phyloP scores from a whole-genome alignment of 2,888 invertebrate species.

The Phlogophora meticulosa region DNA sequence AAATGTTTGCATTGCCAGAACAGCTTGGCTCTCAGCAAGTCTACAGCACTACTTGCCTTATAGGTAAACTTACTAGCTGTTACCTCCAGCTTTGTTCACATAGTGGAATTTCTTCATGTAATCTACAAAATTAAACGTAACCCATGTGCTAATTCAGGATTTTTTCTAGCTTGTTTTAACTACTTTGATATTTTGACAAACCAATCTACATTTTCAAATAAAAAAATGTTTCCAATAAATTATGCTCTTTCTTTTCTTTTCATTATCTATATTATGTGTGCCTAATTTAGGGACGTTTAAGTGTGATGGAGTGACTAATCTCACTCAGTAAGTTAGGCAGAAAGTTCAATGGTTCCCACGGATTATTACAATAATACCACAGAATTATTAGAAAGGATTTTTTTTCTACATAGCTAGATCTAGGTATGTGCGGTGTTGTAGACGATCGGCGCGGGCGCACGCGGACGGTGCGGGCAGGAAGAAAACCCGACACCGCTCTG shows the following conservation, averaged over 20 bases:
- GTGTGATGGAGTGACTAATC: background rate
- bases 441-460: slow-evolving; percentile 45
- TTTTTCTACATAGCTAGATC: slow-evolving; percentile 38
- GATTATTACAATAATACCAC: slow-evolving; percentile 23
- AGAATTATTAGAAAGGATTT: slow-evolving; percentile 28
- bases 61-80: too few species aligned
- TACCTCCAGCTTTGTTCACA: background rate
- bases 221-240: too few species aligned
- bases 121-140: background rate
- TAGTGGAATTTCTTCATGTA: background rate
- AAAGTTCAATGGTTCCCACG: slow-evolving; percentile 12
- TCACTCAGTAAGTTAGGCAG: background rate
- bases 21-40: background rate
- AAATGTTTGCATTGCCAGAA: background rate
- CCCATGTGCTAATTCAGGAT: background rate
- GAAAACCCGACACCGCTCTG: slow-evolving; percentile 80
- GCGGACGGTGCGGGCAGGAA: slow-evolving; percentile 75
- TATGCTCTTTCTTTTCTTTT: too few species aligned
- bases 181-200: too few species aligned
- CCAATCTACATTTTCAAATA: too few species aligned
- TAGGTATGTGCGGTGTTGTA: slow-evolving; percentile 46
- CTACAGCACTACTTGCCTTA: too few species aligned
- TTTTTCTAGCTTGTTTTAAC: too few species aligned
- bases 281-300: background rate
- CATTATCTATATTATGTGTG: background rate